A percentile compares a stretch with the other conserved stretches of the same genome.
phyloP scores from a whole-genome alignment of 2,113 vertebrate species.

The Pyxicephalus adspersus region DNA sequence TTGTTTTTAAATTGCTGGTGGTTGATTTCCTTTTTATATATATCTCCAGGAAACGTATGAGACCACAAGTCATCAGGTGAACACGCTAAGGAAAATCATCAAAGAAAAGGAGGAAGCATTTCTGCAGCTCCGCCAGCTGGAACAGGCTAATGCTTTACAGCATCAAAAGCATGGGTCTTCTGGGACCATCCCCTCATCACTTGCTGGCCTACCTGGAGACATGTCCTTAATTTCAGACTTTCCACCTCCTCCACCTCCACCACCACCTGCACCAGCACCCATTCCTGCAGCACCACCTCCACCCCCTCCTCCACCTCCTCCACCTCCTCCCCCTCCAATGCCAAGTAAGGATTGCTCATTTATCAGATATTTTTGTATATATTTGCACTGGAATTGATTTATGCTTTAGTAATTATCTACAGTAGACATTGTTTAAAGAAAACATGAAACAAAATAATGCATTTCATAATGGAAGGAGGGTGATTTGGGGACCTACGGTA shows the following conservation, averaged over 20 bases:
- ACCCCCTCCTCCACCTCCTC: constrained; percentile 81
- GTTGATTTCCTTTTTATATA: constrained; percentile 51
- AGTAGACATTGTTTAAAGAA: too few relatives aligned
- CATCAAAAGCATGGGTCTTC: constrained; percentile 70
- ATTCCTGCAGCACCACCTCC: constrained; percentile 68
- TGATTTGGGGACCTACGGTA: too few relatives aligned
- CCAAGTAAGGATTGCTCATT: constrained; percentile 65
- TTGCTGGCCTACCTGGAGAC: constrained; percentile 57
- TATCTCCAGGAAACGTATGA: constrained; percentile 86
- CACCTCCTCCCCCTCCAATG: constrained; percentile 70
- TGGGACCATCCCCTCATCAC: constrained; percentile 56
- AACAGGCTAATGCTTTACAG: constrained; percentile 71
- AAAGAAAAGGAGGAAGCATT: constrained; percentile 94
- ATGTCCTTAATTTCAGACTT: constrained; percentile 29
- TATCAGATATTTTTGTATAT: too few relatives aligned
- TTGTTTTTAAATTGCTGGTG: background rate
- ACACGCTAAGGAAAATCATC: constrained; percentile 87
- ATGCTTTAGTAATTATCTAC: too few relatives aligned
- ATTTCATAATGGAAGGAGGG: too few relatives aligned
- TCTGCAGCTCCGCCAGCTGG: constrained; percentile 79
- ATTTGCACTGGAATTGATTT: too few relatives aligned
- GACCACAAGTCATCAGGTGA: constrained; percentile 88
- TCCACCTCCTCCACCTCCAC: constrained; percentile 28
- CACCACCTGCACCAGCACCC: constrained; percentile 62
- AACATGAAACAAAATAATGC: too few relatives aligned